phyloP scores from a whole-genome alignment of 2,888 invertebrate genomes.

The Camponotus fellah region DNA sequence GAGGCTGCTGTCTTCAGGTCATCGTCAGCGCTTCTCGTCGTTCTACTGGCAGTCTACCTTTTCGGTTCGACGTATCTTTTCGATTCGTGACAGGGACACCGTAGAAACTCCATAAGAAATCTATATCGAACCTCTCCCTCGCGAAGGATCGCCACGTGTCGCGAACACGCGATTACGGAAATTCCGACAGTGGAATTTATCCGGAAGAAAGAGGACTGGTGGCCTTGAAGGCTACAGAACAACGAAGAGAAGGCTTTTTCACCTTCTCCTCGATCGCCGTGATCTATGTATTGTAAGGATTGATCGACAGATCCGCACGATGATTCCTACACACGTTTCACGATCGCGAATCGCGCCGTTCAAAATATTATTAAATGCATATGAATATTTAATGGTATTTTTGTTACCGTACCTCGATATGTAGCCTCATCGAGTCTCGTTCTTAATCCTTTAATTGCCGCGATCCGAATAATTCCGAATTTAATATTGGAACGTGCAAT shows the following conservation, averaged over 20 bases:
- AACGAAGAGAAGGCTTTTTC: conserved; percentile 67
- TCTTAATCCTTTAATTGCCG: background rate
- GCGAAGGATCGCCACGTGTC: conserved; percentile 32
- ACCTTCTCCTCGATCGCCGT: conserved; percentile 45
- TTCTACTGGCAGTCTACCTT: conserved; percentile 64
- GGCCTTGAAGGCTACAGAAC: conserved; percentile 63
- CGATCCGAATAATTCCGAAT: background rate
- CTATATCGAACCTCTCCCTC: conserved; percentile 38
- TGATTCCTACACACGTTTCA: background rate
- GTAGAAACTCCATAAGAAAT: background rate
- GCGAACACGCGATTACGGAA: background rate
- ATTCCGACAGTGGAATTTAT: conserved; percentile 5
- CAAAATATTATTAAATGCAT: conserved; percentile 42
- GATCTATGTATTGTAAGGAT: conserved; percentile 28
- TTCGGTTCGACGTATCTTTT: conserved; percentile 63
- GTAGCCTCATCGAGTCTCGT: background rate
- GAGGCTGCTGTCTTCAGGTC: conserved; percentile 64
- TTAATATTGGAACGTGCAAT: background rate
- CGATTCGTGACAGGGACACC: conserved; percentile 80
- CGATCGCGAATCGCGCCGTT: conserved; percentile 37
- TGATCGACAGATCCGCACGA: conserved; percentile 31
- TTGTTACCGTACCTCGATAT: conserved; percentile 27
- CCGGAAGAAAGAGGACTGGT: conserved; percentile 41
- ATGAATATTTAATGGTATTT: conserved; percentile 37
- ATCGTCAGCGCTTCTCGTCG: conserved; percentile 71